phyloP scores from a whole-genome alignment of 2,113 vertebrate species.

The Anser brachyrhynchus region DNA sequence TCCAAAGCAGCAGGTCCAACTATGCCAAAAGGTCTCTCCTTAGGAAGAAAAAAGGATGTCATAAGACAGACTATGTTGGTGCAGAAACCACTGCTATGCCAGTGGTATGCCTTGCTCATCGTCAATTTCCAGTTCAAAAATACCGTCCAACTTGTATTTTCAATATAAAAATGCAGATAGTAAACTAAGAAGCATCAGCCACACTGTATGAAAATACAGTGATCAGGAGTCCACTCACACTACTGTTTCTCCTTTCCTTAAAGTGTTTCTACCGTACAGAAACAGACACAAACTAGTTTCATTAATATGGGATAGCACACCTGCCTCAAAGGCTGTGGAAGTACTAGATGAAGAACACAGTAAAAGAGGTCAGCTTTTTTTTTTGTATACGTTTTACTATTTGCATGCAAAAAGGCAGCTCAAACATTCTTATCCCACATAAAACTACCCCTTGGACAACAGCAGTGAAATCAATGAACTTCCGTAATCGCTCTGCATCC shows the following conservation, averaged over 20 bases:
- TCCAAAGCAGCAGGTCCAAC: neutral
- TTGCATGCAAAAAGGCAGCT: neutral
- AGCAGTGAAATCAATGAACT: neutral
- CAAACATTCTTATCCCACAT: neutral
- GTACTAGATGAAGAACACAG: neutral
- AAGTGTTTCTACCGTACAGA: neutral
- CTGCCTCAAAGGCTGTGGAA: neutral
- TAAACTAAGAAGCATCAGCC: neutral
- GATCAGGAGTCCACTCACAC: neutral
- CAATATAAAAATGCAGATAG: neutral
- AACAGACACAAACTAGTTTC: neutral
- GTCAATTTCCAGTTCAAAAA: neutral
- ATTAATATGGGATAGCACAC: neutral
- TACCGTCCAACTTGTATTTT: neutral
- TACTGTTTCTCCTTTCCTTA: neutral
- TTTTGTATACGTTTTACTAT: rapidly evolving
- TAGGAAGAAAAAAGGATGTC: neutral
- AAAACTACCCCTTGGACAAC: neutral
- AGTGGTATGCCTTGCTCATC: neutral
- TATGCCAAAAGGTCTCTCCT: neutral
- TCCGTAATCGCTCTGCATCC: neutral
- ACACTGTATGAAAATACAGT: neutral
- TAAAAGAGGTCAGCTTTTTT: neutral
- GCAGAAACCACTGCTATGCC: neutral
- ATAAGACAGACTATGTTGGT: neutral